phyloP scores from a whole-genome alignment of 2,113 vertebrate genomes.

The Maylandia zebra region DNA sequence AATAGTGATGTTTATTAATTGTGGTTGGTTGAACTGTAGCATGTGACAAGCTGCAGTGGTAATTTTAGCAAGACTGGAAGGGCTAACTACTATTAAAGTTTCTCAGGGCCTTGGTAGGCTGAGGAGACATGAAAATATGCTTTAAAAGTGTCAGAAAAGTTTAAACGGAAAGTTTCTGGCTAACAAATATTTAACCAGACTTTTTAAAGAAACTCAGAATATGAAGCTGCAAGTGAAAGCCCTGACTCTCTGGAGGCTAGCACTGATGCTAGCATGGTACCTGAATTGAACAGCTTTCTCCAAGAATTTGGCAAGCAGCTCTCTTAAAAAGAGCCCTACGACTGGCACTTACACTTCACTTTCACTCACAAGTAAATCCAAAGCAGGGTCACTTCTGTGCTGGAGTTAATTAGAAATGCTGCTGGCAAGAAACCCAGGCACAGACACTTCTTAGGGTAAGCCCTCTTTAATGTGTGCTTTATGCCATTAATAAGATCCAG shows the following conservation, averaged over 20 bases:
- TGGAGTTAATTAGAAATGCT: background rate
- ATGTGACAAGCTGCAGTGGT: background rate
- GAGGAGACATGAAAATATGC: background rate
- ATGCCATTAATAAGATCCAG: background rate
- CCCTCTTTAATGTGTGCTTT: background rate
- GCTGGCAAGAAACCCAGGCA: background rate
- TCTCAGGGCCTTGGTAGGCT: rapidly evolving
- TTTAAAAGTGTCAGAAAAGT: background rate
- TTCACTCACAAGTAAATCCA: background rate
- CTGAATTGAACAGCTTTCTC: background rate
- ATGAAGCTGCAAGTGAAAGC: background rate
- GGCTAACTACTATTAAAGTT: background rate
- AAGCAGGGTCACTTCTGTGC: background rate
- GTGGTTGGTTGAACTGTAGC: background rate
- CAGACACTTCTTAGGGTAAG: background rate
- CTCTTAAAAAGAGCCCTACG: background rate
- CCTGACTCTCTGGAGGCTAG: background rate
- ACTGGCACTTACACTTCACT: background rate
- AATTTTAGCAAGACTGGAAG: background rate
- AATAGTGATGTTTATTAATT: background rate
- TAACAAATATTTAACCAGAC: background rate
- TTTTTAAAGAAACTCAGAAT: background rate
- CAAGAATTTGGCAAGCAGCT: background rate
- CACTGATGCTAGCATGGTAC: background rate
- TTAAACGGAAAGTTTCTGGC: background rate